These are phyloP conservation scores for Hypena proboscidalis DNA, from an alignment of 2,888 invertebrate species.

Conservation along the genomic window DNA sequence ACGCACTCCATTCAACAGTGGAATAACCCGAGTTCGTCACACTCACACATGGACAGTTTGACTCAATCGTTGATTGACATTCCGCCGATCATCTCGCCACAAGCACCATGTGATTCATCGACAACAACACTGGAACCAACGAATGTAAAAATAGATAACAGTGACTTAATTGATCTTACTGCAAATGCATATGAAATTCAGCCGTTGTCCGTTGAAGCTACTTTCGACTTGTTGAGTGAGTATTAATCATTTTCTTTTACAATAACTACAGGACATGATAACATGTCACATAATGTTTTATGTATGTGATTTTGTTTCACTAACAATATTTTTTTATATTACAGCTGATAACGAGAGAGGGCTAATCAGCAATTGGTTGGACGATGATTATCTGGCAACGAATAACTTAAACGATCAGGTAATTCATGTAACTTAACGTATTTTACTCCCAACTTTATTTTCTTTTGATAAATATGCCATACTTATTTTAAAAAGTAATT, in stretches of 20 bases:
- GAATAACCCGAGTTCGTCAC: neutral
- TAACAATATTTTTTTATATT: neutral
- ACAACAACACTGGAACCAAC: neutral
- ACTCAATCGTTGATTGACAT: constrained; percentile 12
- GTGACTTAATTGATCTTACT: no score
- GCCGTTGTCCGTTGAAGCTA: neutral
- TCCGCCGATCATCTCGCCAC: constrained; percentile 10
- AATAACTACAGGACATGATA: neutral
- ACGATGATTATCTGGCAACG: neutral
- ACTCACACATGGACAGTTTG: constrained; percentile 11
- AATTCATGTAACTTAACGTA: no score
- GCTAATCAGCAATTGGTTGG: neutral
- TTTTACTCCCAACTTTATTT: no score
- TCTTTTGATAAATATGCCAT: no score
- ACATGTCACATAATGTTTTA: no score
- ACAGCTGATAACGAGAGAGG: neutral
- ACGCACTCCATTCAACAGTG: constrained; percentile 1
- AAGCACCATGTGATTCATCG: neutral
- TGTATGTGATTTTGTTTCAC: neutral
- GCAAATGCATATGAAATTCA: neutral
- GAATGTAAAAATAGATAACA: neutral
- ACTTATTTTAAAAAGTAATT: no score
- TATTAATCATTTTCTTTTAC: neutral
- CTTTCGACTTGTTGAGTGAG: neutral
- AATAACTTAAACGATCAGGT: neutral